A percentile compares a stretch with the other conserved stretches of the same genome.
These are phyloP conservation scores for Cnemophilus loriae DNA, from an alignment of 2,113 vertebrate genomes.

Conservation along the genomic window DNA sequence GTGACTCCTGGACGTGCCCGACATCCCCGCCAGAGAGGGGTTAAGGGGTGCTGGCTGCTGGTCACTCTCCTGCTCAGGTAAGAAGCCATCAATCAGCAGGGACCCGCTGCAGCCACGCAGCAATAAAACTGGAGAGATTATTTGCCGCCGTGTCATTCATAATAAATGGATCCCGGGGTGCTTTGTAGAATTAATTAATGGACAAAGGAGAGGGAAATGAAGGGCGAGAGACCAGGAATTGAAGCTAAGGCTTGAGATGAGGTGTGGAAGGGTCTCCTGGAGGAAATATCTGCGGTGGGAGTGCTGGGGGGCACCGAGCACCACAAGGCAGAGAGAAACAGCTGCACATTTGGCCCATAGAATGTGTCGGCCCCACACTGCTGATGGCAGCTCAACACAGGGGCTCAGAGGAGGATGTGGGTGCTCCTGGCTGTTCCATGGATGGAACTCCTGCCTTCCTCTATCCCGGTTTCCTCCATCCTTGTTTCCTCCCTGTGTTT, in stretches of 20 bases:
- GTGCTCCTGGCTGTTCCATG: neutral
- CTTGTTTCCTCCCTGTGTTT: neutral
- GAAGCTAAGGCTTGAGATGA: neutral
- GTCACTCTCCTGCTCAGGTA: neutral
- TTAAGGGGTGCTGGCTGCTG: neutral
- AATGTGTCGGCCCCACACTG: fast-evolving
- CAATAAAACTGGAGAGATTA: slow-evolving; percentile 9
- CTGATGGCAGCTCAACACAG: neutral
- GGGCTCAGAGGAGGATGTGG: neutral
- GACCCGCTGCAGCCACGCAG: neutral
- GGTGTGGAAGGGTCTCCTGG: neutral
- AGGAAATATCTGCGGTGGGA: neutral
- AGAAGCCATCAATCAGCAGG: neutral
- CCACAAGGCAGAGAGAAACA: neutral
- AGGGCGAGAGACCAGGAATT: neutral
- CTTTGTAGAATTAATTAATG: slow-evolving; percentile 51
- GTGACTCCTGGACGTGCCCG: neutral
- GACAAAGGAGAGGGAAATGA: slow-evolving; percentile 1
- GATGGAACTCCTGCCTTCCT: neutral
- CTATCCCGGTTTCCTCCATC: too few relatives aligned
- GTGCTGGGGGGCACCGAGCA: fast-evolving
- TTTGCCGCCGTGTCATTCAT: slow-evolving; percentile 31
- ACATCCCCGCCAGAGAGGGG: neutral
- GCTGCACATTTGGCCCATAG: neutral
- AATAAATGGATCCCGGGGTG: slow-evolving; percentile 22